Conservation (phyloP, 2,113 vertebrate species). For the Lanius collurio region DNA sequence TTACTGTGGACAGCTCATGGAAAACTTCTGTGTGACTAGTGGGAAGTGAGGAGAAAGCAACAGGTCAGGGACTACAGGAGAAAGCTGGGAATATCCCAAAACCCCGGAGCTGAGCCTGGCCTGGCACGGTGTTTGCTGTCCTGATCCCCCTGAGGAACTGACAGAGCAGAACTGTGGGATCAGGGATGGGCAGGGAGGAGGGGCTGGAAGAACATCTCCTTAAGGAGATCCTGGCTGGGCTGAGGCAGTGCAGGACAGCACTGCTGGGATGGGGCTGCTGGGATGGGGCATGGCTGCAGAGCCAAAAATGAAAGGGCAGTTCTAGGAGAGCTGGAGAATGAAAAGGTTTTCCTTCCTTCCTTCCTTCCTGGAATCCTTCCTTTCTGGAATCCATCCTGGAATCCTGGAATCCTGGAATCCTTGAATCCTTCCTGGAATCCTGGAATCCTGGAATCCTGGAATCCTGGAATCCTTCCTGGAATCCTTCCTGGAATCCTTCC, state of each 20-base stretch:
- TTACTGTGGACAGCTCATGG: not conserved
- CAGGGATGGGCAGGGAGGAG: not conserved
- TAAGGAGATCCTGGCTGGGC: not conserved
- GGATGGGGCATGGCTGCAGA: not conserved
- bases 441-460: not conserved
- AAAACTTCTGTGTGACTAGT: rapidly evolving
- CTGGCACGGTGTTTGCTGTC: rapidly evolving
- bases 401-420: not conserved
- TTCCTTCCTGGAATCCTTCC: not conserved
- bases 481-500: no score
- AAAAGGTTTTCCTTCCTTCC: not conserved
- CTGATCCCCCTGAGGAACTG: not conserved
- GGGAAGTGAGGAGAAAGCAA: not conserved
- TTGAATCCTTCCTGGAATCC: not conserved
- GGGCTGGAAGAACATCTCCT: not conserved
- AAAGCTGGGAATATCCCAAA: not conserved
- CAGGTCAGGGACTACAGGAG: not conserved
- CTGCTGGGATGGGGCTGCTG: rapidly evolving
- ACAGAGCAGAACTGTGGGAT: rapidly evolving
- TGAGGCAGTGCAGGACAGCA: not conserved
- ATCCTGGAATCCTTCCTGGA: not conserved
- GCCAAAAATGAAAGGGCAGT: not conserved
- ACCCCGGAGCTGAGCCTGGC: not conserved
- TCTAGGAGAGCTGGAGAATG: not conserved
- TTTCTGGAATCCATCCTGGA: not conserved